Conservation (phyloP, 2,113 vertebrate genomes). For the Ceyx melanurus region DNA sequence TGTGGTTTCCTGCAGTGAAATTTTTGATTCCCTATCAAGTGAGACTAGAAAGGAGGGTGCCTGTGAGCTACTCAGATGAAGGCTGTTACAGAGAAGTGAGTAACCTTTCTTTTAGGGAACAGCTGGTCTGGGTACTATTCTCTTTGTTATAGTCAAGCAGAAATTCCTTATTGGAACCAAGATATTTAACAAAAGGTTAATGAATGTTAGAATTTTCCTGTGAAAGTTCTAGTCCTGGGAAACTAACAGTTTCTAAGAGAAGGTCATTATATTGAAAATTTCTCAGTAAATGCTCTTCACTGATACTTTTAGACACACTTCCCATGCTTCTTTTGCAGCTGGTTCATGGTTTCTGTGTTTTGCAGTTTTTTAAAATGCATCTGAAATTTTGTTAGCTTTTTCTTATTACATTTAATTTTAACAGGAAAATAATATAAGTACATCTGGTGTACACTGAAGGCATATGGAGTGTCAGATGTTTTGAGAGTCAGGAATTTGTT, state of each 20-base stretch:
- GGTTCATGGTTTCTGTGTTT: too few species aligned
- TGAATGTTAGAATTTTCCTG: background rate
- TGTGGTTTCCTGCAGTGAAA: accelerated
- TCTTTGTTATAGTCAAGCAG: background rate
- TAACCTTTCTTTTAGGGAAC: background rate
- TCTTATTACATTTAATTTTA: background rate
- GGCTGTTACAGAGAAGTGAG: background rate
- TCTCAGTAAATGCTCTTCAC: background rate
- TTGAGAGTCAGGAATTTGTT: background rate
- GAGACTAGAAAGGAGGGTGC: background rate
- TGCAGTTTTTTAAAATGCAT: background rate
- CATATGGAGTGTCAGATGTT: background rate
- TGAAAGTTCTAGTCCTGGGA: background rate
- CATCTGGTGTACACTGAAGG: background rate
- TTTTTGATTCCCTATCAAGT: background rate
- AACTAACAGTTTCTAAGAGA: background rate
- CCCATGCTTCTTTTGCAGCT: background rate
- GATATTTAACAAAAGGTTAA: background rate
- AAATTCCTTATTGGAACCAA: background rate
- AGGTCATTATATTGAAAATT: background rate
- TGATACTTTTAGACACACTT: background rate
- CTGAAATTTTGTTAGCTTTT: background rate
- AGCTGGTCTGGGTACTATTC: background rate
- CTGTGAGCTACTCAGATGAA: background rate
- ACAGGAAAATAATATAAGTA: background rate